Evolutionary conservation across 2,888 invertebrate species (phyloP).

Genomic region (Sarcophaga carnaria): DNA sequence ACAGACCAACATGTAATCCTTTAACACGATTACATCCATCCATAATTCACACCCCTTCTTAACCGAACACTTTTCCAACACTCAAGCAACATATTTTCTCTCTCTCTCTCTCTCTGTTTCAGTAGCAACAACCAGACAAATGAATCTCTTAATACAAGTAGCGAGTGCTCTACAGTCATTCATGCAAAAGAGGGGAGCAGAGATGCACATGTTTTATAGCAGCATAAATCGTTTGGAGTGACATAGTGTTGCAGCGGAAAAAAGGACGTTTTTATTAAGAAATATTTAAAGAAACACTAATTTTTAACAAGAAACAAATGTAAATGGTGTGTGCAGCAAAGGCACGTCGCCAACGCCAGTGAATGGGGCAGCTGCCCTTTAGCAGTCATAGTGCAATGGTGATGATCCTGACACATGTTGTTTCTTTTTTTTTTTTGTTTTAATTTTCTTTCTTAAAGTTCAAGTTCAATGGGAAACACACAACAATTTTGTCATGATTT

Average conservation of each 20-base stretch:
- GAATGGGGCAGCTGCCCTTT: conserved; percentile 48
- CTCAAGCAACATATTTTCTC: not conserved
- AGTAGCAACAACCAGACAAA: conserved; percentile 6
- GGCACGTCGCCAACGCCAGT: not conserved
- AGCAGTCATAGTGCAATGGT: conserved; percentile 10
- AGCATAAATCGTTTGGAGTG: conserved; percentile 48
- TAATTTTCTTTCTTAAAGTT: conserved; percentile 50
- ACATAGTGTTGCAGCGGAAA: not conserved
- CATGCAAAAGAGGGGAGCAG: conserved; percentile 13
- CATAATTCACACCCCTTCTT: conserved; percentile 51
- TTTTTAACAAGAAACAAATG: conserved; percentile 71
- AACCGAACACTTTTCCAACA: not conserved
- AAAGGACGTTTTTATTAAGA: conserved; percentile 68
- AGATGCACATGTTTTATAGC: conserved; percentile 38
- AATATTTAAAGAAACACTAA: conserved; percentile 69
- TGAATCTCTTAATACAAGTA: not conserved
- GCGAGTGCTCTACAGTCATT: not conserved
- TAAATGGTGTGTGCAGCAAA: conserved; percentile 59
- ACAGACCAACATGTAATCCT: conserved; percentile 55
- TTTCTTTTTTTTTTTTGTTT: not conserved
- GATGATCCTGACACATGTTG: conserved; percentile 55
- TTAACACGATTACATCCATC: conserved; percentile 37
- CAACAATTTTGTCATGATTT: conserved; percentile 53
- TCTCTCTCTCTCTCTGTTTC: not conserved
- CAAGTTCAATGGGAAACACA: conserved; percentile 56